Percentiles rank a stretch among this genome's conserved stretches.
phyloP scores from a whole-genome alignment of 2,113 vertebrate genomes.

The Pogona vitticeps region DNA sequence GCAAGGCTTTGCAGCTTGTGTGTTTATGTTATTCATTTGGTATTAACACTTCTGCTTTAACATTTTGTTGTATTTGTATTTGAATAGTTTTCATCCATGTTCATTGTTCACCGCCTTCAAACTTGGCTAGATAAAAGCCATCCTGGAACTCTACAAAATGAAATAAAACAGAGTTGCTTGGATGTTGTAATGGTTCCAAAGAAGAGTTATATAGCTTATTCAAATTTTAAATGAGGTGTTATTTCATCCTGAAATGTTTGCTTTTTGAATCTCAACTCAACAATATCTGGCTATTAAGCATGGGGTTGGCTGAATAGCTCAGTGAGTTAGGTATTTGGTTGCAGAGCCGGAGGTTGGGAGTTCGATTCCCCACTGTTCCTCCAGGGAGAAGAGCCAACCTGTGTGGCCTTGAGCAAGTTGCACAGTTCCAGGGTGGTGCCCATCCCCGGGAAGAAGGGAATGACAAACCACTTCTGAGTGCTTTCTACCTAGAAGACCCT shows the following conservation, averaged over 20 bases:
- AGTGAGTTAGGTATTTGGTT: too few relatives aligned
- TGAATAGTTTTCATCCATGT: background rate
- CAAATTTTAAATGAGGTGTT: conserved; percentile 21
- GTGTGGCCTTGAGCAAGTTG: too few relatives aligned
- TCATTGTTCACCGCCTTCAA: background rate
- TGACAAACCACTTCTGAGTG: too few relatives aligned
- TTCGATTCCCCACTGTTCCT: too few relatives aligned
- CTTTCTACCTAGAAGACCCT: too few relatives aligned
- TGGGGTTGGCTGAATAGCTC: too few relatives aligned
- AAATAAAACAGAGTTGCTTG: conserved; percentile 6
- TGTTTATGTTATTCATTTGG: background rate
- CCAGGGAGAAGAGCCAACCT: too few relatives aligned
- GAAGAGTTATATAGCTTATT: conserved; percentile 35
- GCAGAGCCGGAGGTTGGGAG: too few relatives aligned
- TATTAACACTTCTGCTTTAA: background rate
- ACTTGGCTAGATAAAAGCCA: background rate
- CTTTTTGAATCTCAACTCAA: conserved; percentile 39
- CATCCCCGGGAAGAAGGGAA: too few relatives aligned
- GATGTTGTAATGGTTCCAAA: conserved; percentile 53
- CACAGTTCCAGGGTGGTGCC: too few relatives aligned
- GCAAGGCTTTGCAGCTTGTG: conserved; percentile 37
- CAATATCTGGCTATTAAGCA: conserved; percentile 4
- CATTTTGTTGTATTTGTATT: background rate
- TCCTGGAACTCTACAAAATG: background rate
- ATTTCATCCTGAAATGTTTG: background rate